Base-by-base conservation (phyloP, 2,888 invertebrate genomes). In the Linnaemya vulpina region DNA sequence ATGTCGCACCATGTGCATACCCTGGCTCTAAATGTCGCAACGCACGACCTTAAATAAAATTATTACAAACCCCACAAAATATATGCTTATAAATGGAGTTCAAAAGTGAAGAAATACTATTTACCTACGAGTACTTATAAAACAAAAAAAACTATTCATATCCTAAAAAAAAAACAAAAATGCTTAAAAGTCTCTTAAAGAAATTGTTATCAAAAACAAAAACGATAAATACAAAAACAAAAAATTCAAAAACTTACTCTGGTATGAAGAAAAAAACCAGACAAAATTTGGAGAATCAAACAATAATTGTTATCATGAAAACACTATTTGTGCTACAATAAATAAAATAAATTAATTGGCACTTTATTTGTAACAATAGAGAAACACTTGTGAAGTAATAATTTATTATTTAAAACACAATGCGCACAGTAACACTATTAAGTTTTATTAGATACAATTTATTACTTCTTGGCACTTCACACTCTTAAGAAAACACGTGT, bases 1-100 rank as follows among this genome's bases (percentile, higher is more conserved):
- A 38, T 92, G 92, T 74, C 91, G 91, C 73, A 89, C 91, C 43
- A 92, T 91, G 83, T 92, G 92, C 82, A 89, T 92, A 76, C 92
- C 92, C 9, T 92, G 92, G 92, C 89, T 92, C 43, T 92, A 88
- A 89, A 71, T 22, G 22, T 46, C 10, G 49, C 38, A 51, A 20
- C 0, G 5, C 3, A 25, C 13, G 38, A 55, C 25, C 15, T 8
- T 51, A 74, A 78, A 22, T 62, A 63, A 65, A 25, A 79, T 15
- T 49, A 35, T 38, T 68, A 67, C 43, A 17, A 46, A 74, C 5
- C 5, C 5, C 53, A 1, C 38, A 51, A 55, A 38, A 46, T 51
- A 63, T 43, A 65, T 49, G 46, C 46, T 51, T 46, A 8, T 46
- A 22, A 58, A 30, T 65, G 81, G 10, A 76, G 70, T 77, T 73